Conservation (phyloP, 2,888 invertebrate species). For the Himalopsyche japonica region DNA sequence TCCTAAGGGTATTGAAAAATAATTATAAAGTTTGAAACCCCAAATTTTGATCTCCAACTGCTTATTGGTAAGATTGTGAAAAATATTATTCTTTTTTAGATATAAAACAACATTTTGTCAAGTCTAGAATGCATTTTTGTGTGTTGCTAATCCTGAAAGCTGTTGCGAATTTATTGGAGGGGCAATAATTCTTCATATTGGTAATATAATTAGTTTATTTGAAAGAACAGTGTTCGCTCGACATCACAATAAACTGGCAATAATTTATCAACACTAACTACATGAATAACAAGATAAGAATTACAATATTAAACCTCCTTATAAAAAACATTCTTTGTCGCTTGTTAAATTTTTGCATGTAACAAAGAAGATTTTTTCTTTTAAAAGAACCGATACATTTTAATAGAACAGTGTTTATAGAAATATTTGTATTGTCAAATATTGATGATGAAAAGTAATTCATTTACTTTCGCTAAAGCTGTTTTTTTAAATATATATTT, state of each 20-base stretch:
- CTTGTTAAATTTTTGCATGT: not conserved
- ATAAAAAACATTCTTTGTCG: too few species aligned
- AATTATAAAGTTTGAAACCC: not conserved
- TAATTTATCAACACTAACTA: conserved; percentile 36
- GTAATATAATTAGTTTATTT: conserved; percentile 19
- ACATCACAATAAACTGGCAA: conserved; percentile 39
- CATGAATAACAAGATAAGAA: conserved; percentile 37
- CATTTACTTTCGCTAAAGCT: conserved; percentile 24
- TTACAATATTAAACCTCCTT: conserved; percentile 28
- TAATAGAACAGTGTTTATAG: conserved; percentile 6
- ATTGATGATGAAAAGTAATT: conserved; percentile 28
- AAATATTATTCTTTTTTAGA: too few species aligned
- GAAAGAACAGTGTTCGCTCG: conserved; percentile 29
- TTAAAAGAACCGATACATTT: conserved; percentile 1
- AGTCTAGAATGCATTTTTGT: too few species aligned
- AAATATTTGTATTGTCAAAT: conserved; percentile 40
- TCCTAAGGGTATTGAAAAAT: too few species aligned
- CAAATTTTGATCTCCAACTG: not conserved
- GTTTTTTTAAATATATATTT: conserved; percentile 6
- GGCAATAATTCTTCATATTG: not conserved
- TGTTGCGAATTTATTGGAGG: not conserved
- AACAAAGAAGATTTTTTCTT: not conserved
- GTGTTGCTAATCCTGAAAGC: too few species aligned
- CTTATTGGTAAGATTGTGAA: too few species aligned
- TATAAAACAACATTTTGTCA: too few species aligned